phyloP scores from a whole-genome alignment of 2,113 vertebrate species.

The Vidua chalybeata region DNA sequence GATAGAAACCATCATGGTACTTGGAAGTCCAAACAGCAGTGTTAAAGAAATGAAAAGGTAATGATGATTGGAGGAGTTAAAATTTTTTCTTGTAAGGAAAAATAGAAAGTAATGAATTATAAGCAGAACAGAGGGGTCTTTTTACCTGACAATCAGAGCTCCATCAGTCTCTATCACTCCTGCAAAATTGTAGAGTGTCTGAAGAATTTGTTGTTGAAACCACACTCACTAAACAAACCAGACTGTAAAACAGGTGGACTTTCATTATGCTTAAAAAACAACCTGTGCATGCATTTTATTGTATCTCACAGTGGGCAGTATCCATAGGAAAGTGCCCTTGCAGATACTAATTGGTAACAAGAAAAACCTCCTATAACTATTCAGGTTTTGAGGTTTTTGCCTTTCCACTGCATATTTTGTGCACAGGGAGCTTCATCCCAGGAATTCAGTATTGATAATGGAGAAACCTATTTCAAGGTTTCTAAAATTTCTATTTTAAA shows the following conservation, averaged over 20 bases:
- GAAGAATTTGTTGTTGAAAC: background rate
- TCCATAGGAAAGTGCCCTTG: background rate
- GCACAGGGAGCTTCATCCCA: background rate
- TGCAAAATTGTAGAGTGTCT: background rate
- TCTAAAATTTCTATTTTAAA: background rate
- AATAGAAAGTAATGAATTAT: background rate
- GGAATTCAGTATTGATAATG: background rate
- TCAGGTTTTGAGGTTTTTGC: background rate
- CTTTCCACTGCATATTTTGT: background rate
- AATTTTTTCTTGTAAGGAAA: background rate
- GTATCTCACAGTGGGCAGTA: background rate
- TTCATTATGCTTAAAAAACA: background rate
- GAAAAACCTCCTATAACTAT: background rate
- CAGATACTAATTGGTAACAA: background rate
- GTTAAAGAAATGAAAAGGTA: conserved; percentile 2
- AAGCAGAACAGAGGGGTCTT: background rate
- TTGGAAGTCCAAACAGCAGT: conserved; percentile 16
- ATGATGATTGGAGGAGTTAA: conserved; percentile 4
- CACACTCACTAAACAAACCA: background rate
- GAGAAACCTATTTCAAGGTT: background rate
- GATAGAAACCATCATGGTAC: background rate
- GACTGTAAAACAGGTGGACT: background rate
- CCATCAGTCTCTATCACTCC: background rate
- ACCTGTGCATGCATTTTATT: background rate
- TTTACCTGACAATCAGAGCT: background rate